A percentile compares a stretch with the other conserved stretches of the same genome.
Conservation (phyloP, 1,140 invertebrate species). For the Carcinoscorpius rotundicauda region DNA sequence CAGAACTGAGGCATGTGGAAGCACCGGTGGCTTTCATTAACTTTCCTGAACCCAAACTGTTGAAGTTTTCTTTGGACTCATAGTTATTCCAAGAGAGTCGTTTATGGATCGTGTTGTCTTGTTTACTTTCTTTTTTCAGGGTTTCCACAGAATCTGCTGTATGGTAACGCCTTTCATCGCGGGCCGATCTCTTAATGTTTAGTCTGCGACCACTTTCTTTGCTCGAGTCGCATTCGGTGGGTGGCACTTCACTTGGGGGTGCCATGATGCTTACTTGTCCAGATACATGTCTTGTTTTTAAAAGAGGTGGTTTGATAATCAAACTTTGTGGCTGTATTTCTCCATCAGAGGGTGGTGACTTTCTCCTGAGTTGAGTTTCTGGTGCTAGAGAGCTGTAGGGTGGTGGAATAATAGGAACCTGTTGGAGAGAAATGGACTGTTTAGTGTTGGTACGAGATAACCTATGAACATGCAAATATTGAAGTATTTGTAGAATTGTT, state of each 20-base stretch:
- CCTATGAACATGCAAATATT: too few relatives aligned
- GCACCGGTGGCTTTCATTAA: constrained; percentile 11
- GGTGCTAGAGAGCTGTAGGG: too few relatives aligned
- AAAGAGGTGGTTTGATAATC: background rate
- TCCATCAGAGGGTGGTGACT: too few relatives aligned
- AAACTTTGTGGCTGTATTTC: too few relatives aligned
- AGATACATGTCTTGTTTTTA: background rate
- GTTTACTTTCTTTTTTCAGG: constrained; percentile 37
- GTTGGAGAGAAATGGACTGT: too few relatives aligned
- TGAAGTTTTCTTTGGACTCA: constrained; percentile 20
- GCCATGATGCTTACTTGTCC: too few relatives aligned
- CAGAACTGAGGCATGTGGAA: constrained; percentile 28
- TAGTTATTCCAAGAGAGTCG: constrained; percentile 51
- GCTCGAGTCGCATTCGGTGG: too few relatives aligned
- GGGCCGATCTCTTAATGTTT: constrained; percentile 37
- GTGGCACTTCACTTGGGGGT: too few relatives aligned
- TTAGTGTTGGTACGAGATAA: too few relatives aligned
- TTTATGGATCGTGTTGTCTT: constrained; percentile 48
- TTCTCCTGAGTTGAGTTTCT: too few relatives aligned
- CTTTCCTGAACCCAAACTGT: constrained; percentile 21
- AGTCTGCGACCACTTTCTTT: constrained; percentile 6
- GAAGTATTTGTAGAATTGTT: too few relatives aligned
- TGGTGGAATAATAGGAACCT: too few relatives aligned
- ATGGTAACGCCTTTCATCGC: constrained; percentile 45
- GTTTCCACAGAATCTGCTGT: constrained; percentile 53